These are phyloP conservation scores for Crossaster papposus DNA, from an alignment of 53 echinoderm and acorn worm species.

Conservation along the genomic window DNA sequence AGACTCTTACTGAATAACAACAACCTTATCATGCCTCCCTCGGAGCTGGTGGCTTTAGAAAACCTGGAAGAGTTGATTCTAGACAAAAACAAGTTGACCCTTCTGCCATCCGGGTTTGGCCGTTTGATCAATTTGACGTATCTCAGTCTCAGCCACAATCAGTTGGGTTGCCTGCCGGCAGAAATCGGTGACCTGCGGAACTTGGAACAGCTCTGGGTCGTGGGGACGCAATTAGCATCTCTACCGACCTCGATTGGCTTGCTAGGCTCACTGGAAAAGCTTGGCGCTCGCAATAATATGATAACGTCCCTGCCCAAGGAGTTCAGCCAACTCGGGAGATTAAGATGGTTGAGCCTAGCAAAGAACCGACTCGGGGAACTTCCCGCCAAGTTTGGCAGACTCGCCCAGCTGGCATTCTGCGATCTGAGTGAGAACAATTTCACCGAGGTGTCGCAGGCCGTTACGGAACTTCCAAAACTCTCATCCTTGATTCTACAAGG, in stretches of 20 bases:
- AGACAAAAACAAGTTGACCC: constrained; percentile 87
- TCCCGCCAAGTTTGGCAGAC: constrained; percentile 70
- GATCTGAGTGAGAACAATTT: constrained; percentile 87
- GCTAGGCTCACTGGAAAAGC: constrained; percentile 71
- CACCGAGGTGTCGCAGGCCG: constrained; percentile 49
- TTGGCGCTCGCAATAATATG: constrained; percentile 83
- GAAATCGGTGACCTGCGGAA: constrained; percentile 91
- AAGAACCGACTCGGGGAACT: constrained; percentile 69
- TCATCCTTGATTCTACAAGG: constrained; percentile 70
- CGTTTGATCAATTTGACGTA: constrained; percentile 77
- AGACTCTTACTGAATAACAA: constrained; percentile 92
- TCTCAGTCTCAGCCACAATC: constrained; percentile 92
- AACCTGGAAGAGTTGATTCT: constrained; percentile 81
- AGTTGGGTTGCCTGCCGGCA: constrained; percentile 77
- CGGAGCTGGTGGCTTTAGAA: constrained; percentile 75
- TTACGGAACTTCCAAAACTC: constrained; percentile 74
- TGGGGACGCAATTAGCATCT: constrained; percentile 67
- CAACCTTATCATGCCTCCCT: constrained; percentile 88
- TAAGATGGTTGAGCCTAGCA: constrained; percentile 83
- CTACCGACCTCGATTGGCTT: constrained; percentile 85
- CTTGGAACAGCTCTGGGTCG: constrained; percentile 88
- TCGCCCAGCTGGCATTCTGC: constrained; percentile 73
- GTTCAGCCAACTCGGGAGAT: constrained; percentile 66
- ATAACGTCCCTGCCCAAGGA: constrained; percentile 75
- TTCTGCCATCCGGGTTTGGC: constrained; percentile 90